phyloP scores from a whole-genome alignment of 1,140 invertebrate species.

The Ericerus pela region DNA sequence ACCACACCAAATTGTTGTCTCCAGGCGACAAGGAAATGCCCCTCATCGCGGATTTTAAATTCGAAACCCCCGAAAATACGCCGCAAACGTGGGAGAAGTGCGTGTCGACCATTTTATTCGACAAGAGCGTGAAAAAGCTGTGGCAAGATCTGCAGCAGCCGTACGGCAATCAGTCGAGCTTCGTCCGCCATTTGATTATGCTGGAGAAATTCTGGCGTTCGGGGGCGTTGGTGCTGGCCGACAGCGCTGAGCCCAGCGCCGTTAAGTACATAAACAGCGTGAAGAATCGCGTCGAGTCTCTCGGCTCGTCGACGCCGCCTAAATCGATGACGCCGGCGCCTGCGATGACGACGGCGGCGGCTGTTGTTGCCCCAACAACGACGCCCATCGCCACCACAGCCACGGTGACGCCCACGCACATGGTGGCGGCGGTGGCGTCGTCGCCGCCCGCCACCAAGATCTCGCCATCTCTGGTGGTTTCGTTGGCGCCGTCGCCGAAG shows the following conservation, averaged over 20 bases:
- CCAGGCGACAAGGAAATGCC: conserved; percentile 65
- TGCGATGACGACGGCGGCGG: no score
- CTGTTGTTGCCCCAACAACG: no score
- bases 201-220: conserved; percentile 57
- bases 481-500: no score
- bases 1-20: conserved; percentile 31
- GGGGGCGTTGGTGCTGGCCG: conserved; percentile 54
- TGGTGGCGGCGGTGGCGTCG: no score
- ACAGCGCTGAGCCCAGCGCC: conserved; percentile 53
- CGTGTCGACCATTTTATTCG: conserved; percentile 58
- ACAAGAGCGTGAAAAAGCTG: conserved; percentile 57
- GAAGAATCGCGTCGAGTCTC: conserved; percentile 56
- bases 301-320: conserved; percentile 35
- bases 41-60: conserved; percentile 53
- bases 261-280: conserved; percentile 61
- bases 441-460: no score
- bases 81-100: conserved; percentile 53
- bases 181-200: conserved; percentile 60
- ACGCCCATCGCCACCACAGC: not conserved
- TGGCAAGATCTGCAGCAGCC: conserved; percentile 68
- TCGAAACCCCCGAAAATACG: conserved; percentile 25
- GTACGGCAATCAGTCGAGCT: conserved; percentile 69
- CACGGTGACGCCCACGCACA: no score
- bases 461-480: no score
- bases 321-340: conserved; percentile 4